Percentiles rank a stretch among this genome's conserved stretches.
These are phyloP conservation scores for Anagyrus pseudococci DNA, from an alignment of 2,888 invertebrate genomes.

Conservation along the genomic window DNA sequence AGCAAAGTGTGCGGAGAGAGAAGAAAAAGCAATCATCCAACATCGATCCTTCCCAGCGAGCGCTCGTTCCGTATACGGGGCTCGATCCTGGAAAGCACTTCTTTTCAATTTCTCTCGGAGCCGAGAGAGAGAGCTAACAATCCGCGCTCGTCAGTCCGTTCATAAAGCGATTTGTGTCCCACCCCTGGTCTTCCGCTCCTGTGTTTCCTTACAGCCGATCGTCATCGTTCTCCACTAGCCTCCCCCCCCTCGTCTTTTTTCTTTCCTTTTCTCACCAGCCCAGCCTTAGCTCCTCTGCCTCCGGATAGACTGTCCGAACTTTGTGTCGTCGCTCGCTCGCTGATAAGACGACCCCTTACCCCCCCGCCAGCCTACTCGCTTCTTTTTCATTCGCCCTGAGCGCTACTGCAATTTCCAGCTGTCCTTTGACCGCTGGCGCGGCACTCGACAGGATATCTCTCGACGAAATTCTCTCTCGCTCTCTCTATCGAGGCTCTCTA, in stretches of 20 bases:
- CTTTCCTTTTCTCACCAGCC: neutral
- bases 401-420: constrained; percentile 28
- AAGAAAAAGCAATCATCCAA: constrained; percentile 2
- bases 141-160: constrained; percentile 50
- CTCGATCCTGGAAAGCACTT: too few relatives aligned
- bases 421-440: constrained; percentile 24
- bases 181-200: neutral
- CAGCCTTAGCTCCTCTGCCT: neutral
- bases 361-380: too few relatives aligned
- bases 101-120: constrained; percentile 38
- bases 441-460: too few relatives aligned
- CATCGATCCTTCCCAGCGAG: too few relatives aligned
- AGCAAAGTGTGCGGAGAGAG: too few relatives aligned
- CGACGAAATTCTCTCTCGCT: too few relatives aligned
- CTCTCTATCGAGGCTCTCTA: too few relatives aligned
- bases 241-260: neutral
- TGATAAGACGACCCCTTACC: too few relatives aligned
- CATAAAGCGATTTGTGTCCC: constrained; percentile 53
- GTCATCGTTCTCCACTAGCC: neutral
- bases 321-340: constrained; percentile 3
- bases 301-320: neutral
- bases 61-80: neutral
- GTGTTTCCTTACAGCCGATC: neutral
- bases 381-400: too few relatives aligned
- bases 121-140: constrained; percentile 46